These are phyloP conservation scores for Drosophila seguyi DNA, from an alignment of 1,140 invertebrate genomes.

Conservation along the genomic window DNA sequence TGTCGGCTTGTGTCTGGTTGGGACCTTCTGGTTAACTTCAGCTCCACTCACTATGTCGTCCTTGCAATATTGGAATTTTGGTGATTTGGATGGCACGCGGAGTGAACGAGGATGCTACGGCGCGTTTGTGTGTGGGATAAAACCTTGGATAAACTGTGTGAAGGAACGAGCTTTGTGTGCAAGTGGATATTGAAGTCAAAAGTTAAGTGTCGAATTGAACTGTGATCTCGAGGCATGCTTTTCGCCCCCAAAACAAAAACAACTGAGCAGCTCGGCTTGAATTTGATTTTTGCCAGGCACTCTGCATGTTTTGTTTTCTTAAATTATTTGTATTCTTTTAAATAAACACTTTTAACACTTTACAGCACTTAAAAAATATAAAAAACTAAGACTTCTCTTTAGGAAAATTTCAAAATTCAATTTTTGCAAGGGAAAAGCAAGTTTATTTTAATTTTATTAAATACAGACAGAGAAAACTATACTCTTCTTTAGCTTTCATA, in stretches of 20 bases:
- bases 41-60: slow-evolving; percentile 3
- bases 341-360: not conserved
- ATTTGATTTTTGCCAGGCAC: slow-evolving; percentile 2
- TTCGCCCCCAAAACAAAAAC: not conserved
- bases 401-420: not conserved
- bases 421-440: not conserved
- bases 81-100: not conserved
- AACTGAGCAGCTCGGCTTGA: not conserved
- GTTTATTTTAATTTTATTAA: not conserved
- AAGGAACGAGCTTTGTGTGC: slow-evolving; percentile 25
- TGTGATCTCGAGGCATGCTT: slow-evolving; percentile 31
- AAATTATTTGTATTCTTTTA: not conserved
- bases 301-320: slow-evolving; percentile 2
- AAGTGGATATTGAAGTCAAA: slow-evolving; percentile 13
- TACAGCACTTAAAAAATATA: not conserved
- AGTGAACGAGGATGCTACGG: not conserved
- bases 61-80: slow-evolving; percentile 17
- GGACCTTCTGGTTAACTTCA: not conserved
- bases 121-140: not conserved
- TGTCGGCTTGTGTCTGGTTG: not conserved
- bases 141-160: slow-evolving; percentile 5
- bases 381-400: not conserved
- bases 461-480: not conserved
- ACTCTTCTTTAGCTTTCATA: not conserved
- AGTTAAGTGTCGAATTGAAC: slow-evolving; percentile 20